Base-by-base conservation (phyloP, 2,888 invertebrate species). In the Crepidodera aurea region DNA sequence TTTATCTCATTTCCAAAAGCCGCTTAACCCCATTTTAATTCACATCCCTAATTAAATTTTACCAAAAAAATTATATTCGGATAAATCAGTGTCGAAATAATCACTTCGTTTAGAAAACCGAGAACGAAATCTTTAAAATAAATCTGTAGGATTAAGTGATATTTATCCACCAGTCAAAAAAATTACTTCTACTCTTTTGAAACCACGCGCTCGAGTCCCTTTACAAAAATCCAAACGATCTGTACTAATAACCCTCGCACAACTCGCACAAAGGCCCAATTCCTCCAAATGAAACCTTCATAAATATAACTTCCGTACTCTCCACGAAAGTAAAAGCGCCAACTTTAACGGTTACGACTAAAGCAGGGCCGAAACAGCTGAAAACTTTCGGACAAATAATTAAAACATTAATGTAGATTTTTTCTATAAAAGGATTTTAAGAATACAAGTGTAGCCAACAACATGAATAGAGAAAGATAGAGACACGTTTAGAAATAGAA, bases 271-370 rank as follows among this genome's bases (percentile, higher is more conserved):
- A 60, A 60, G 46, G 34, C 16, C 46, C 12, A 42, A 42, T 42
- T 40, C 51, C 42, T 32, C 42, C n/a, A 22, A 58, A 59, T 34
- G 51, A 44, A 53, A 37, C 53, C 39, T 34, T 37, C 46, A 60
- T 60, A 46, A 46, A 60, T 60, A 53, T 46, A 22, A 46, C 53
- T 54, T 54, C 12, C 60, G 46, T 44, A 34, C 51, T 13, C 34
- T n/a, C 56, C n/a, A 19, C 13, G 29, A 50, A 50, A 57, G 39
- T 40, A 37, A 50, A 37, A 40, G 37, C 42, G 37, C 29, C 25
- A 29, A 55, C 15, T 55, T 34, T 55, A 55, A 55, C 39, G 42
- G 32, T 37, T 22, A 25, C 53, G 39, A 53, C 25, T 13, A 27
- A 42, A 54, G 7, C 27, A 42, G 40, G 40, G 10, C 18, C 18